Conservation (phyloP, 2,797 vertebrate genomes). For the Phalloptychus januarius region DNA sequence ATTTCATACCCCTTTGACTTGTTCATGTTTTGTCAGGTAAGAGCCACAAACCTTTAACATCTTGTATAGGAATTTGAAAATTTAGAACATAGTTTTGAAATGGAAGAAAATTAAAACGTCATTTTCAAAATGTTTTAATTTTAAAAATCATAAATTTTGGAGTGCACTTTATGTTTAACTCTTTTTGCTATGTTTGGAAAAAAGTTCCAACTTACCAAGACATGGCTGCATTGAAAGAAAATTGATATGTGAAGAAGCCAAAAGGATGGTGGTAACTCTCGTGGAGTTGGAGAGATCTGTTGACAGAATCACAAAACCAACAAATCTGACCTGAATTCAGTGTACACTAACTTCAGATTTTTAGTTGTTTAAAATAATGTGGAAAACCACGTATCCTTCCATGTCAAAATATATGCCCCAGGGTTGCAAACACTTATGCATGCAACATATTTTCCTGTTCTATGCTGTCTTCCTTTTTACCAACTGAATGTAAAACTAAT, state of each 20-base stretch:
- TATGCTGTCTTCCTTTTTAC: background rate
- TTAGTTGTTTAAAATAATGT: background rate
- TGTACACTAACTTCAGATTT: background rate
- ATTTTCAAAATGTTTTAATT: background rate
- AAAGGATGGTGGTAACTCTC: background rate
- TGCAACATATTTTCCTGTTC: background rate
- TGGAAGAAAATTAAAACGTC: background rate
- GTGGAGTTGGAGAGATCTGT: background rate
- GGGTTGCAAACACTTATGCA: background rate
- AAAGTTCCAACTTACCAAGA: background rate
- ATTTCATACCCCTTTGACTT: background rate
- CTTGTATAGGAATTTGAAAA: background rate
- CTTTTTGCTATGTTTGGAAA: background rate
- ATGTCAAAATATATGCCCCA: background rate
- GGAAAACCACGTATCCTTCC: background rate
- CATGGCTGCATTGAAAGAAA: background rate
- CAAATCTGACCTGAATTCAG: background rate
- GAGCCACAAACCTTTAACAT: background rate
- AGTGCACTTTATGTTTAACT: background rate
- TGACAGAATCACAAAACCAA: background rate
- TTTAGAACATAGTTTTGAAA: background rate
- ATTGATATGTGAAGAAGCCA: background rate
- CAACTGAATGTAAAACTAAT: background rate
- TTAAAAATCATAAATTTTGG: background rate
- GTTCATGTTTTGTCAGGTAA: background rate